Percentiles rank a stretch among this genome's conserved stretches.
Evolutionary conservation across 2,113 vertebrate genomes (phyloP).

Genomic region (Columba janthina): DNA sequence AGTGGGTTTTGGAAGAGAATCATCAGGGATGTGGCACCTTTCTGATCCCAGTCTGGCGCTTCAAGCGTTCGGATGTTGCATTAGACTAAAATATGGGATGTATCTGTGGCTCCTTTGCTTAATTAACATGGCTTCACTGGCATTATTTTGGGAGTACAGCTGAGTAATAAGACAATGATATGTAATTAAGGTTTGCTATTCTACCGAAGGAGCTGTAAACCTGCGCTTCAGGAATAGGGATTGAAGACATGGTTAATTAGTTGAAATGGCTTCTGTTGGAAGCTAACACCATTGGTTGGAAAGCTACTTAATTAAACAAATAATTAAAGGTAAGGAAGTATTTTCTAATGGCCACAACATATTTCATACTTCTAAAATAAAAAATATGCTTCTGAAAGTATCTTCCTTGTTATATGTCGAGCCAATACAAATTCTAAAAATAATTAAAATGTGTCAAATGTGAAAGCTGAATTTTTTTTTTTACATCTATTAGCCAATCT

Average conservation of each 20-base stretch:
- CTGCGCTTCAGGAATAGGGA: background rate
- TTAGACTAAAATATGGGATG: background rate
- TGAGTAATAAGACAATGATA: background rate
- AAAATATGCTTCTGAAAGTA: background rate
- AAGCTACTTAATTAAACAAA: background rate
- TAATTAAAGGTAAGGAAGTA: background rate
- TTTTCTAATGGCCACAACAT: background rate
- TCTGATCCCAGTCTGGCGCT: background rate
- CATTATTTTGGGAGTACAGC: background rate
- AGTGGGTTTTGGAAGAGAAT: background rate
- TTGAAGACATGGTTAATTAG: background rate
- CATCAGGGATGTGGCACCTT: background rate
- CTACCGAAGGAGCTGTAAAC: conserved; percentile 4
- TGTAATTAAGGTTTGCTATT: conserved; percentile 33
- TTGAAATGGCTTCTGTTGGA: background rate
- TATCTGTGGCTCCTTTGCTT: background rate
- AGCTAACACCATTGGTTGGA: background rate
- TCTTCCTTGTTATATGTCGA: background rate
- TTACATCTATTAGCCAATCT: background rate
- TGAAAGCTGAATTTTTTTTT: background rate
- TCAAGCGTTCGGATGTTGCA: fast-evolving
- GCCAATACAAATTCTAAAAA: background rate
- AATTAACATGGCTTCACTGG: background rate
- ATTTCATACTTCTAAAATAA: background rate
- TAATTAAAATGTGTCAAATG: background rate